Evolutionary conservation across 2,888 invertebrate genomes (phyloP), one percentile per base, ranked within the genome.

Genomic region (Pseudococcus longispinus): DNA sequence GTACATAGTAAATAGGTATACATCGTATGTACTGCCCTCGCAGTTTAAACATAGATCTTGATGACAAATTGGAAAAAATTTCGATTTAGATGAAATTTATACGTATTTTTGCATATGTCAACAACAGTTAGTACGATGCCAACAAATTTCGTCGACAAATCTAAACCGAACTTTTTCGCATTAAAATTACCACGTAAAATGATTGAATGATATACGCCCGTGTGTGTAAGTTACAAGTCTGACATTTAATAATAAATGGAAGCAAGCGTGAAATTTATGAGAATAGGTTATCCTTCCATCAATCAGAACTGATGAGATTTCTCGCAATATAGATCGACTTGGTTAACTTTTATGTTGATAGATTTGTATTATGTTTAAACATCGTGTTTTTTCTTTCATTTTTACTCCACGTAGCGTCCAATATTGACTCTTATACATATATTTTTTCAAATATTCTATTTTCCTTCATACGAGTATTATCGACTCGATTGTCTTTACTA

Each of bases 281-380:
- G 86, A 86, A 86, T 55, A 80, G 37, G 86, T 86, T 86, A 86
- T 86, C 86, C 80, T 77, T 86, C 86, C 86, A 86, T 86, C 86
- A 80, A 77, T 86, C 86, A 86, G 77, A 86, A 80, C 77, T 80
- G 77, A 46, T 77, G 80, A 86, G 51, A 86, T 86, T 85, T 86
- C 80, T 46, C 85, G 44, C 83, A 83, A 74, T 42, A 32, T 74
- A 74, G 74, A 85, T 85, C 42, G 85, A 85, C 85, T 85, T 26
- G 74, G 70, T 70, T 80, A 86, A 80, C 80, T 77, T 80, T 80
- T 32, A 51, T 80, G 86, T 42, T 86, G 86, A 86, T 80, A 86
- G 46, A 77, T 86, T 80, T 74, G 85, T 70, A 85, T 85, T 74
- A 85, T 29, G 29, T 29, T 18, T 70, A 70, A 70, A 70, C 29